Evolutionary conservation across 2,797 vertebrate species (phyloP).

Genomic region (Diglossa cyanea): DNA sequence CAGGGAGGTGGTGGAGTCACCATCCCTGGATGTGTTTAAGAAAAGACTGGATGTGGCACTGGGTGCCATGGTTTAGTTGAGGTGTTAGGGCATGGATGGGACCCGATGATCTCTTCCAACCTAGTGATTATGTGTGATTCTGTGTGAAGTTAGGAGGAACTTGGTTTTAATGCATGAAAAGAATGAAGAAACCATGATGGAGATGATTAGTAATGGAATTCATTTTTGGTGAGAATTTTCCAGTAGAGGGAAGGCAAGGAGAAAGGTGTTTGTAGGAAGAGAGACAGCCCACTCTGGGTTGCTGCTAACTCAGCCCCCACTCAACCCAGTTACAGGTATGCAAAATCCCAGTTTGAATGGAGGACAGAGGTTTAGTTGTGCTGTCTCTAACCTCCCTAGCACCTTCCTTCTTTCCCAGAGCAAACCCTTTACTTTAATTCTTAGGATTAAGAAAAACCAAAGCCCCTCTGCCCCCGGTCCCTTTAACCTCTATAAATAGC

Average conservation of each 20-base stretch:
- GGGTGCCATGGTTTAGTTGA: not conserved
- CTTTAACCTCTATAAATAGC: not conserved
- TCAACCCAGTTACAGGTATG: not conserved
- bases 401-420: not conserved
- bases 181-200: not conserved
- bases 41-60: not conserved
- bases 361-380: not conserved
- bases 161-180: not conserved
- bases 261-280: not conserved
- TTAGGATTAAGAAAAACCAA: not conserved
- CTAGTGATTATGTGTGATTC: not conserved
- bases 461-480: not conserved
- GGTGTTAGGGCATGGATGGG: not conserved
- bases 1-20: not conserved
- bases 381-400: not conserved
- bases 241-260: not conserved
- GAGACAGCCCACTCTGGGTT: accelerated
- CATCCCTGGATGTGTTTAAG: not conserved
- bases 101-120: not conserved
- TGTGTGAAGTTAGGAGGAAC: not conserved
- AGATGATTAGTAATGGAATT: not conserved
- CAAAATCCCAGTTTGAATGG: not conserved
- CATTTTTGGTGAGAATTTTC: not conserved
- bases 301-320: not conserved
- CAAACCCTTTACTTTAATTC: not conserved